Evolutionary conservation across 1,140 invertebrate species (phyloP), one percentile per base, ranked within the genome.

Genomic region (Pseudomyrmex cubaensis): DNA sequence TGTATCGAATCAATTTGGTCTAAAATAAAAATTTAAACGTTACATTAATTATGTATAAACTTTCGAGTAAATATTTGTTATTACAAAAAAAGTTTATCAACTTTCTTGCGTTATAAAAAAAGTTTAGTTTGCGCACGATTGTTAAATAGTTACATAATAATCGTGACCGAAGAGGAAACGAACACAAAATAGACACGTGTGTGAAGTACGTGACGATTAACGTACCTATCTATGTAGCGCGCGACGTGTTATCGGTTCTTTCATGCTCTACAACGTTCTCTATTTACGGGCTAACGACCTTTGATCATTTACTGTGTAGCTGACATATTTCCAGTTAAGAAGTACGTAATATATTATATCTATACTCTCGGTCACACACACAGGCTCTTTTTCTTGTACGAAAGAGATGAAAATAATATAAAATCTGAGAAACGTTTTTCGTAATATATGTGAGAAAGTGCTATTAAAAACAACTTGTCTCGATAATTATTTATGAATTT

Each of bases 271-370:
- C 44, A 80, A 80, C 54, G 66, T 80, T n/a, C 76, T 20, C 15
- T 44, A 70, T 70, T 66, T 72, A 80, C 66, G 35, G 66, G 66
- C 76, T 48, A 72, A 66, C 66, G 76, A 80, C 76, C 66, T 80
- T 80, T 80, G 76, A 80, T 72, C 76, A 70, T 72, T 80, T 66
- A 80, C 76, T 80, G 66, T 80, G 54, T 72, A 80, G 64, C 25
- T 69, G 66, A 69, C 76, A 80, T 72, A 80, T 72, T 78, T 78
- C 64, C 13, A 78, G 67, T 78, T 35, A 78, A 69, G 63, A 69
- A 63, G 25, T 56, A 78, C 63, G 35, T 78, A 78, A 78, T 78
- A 66, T 70, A 78, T 78, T 80, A 70, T 80, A 80, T 80, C 70
- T 57, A 35, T 7, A 35, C 0, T 10, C 54, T 15, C 46, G 66